phyloP scores from a whole-genome alignment of 1,140 invertebrate genomes.

The Drosophila punjabiensis region DNA sequence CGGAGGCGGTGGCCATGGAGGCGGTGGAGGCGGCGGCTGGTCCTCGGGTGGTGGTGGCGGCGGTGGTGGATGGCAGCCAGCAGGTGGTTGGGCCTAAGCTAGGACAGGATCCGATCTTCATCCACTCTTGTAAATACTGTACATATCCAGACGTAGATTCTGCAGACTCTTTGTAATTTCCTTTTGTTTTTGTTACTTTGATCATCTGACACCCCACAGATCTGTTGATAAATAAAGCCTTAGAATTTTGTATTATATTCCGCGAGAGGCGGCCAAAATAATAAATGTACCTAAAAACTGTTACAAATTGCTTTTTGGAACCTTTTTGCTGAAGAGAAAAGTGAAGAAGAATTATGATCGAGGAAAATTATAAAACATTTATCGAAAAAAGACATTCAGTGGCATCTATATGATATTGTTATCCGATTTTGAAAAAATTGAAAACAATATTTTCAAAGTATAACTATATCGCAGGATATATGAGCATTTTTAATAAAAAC shows the following conservation, averaged over 20 bases:
- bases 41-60: conserved; percentile 47
- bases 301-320: not conserved
- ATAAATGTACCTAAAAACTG: conserved; percentile 27
- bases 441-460: too few relatives aligned
- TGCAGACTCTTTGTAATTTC: conserved; percentile 5
- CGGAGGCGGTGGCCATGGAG: conserved; percentile 54
- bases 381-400: too few relatives aligned
- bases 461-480: too few relatives aligned
- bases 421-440: too few relatives aligned
- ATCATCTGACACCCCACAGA: conserved; percentile 2
- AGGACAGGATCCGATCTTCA: not conserved
- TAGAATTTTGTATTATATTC: conserved; percentile 10
- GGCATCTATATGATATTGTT: too few relatives aligned
- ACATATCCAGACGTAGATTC: conserved; percentile 45
- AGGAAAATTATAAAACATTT: not conserved
- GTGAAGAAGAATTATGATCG: not conserved
- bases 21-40: conserved; percentile 42
- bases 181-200: conserved; percentile 28
- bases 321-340: not conserved
- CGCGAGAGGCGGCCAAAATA: conserved; percentile 12
- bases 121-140: conserved; percentile 69
- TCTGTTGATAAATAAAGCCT: conserved; percentile 20
- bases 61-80: conserved; percentile 77
- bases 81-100: conserved; percentile 76
- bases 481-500: too few relatives aligned